Evolutionary conservation across 2,113 vertebrate genomes (phyloP).

Genomic region (Condylura cristata): DNA sequence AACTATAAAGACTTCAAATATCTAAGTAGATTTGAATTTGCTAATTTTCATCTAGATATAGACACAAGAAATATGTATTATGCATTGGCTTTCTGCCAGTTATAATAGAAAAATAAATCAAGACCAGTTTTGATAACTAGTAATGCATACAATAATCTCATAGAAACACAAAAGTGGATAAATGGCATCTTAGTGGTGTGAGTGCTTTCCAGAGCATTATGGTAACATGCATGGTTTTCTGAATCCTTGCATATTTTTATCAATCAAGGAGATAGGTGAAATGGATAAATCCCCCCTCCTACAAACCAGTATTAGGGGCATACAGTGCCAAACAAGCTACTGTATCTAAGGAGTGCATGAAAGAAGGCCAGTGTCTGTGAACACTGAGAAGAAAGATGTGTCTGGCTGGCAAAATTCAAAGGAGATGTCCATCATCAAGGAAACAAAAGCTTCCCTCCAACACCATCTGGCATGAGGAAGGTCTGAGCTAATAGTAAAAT

Average conservation of each 20-base stretch:
- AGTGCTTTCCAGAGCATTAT: not conserved
- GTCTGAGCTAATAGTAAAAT: conserved; percentile 33
- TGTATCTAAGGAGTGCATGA: not conserved
- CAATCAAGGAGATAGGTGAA: not conserved
- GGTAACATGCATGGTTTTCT: not conserved
- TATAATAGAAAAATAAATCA: not conserved
- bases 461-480: conserved; percentile 42
- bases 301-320: not conserved
- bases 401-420: conserved; percentile 31
- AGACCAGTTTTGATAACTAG: not conserved
- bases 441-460: conserved; percentile 34
- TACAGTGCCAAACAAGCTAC: not conserved
- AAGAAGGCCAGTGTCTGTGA: not conserved
- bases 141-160: not conserved
- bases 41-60: not conserved
- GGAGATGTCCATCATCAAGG: not conserved
- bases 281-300: not conserved
- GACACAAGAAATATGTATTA: conserved; percentile 11
- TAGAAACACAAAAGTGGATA: not conserved
- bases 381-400: not conserved
- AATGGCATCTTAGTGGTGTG: not conserved
- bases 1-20: conserved; percentile 16
- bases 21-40: not conserved
- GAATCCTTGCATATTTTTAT: not conserved
- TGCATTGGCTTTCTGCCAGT: not conserved